A percentile compares a stretch with the other conserved stretches of the same genome.
phyloP scores from a whole-genome alignment of 2,113 vertebrate genomes.

The Henicopernis longicauda region DNA sequence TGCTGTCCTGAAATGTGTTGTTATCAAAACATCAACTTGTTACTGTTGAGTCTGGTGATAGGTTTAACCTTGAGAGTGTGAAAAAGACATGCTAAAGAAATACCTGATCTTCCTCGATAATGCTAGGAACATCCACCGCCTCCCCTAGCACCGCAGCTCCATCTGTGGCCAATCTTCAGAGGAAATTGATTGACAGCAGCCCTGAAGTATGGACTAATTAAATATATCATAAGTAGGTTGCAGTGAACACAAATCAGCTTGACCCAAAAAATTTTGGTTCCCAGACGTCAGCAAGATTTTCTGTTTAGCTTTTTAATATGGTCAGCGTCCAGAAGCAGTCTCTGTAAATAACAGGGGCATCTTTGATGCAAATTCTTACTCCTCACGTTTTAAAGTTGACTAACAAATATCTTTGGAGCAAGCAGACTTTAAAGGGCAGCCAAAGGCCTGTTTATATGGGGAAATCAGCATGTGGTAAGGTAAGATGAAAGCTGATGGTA shows the following conservation, averaged over 20 bases:
- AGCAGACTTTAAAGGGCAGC: not conserved
- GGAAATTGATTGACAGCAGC: slow-evolving; percentile 34
- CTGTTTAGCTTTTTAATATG: slow-evolving; percentile 14
- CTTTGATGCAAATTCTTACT: not conserved
- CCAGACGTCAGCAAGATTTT: slow-evolving; percentile 22
- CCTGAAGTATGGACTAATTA: slow-evolving; percentile 48
- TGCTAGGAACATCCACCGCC: not conserved
- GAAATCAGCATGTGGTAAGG: not conserved
- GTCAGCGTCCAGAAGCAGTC: not conserved
- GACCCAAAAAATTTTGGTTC: slow-evolving; percentile 48
- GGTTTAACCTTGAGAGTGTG: not conserved
- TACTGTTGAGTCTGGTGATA: not conserved
- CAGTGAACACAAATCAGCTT: slow-evolving; percentile 27
- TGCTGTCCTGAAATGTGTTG: not conserved
- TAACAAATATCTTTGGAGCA: not conserved
- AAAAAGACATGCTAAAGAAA: not conserved
- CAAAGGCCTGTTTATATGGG: not conserved
- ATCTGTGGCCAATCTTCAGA: not conserved
- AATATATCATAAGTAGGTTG: slow-evolving; percentile 43
- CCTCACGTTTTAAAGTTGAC: not conserved
- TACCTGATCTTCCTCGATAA: not conserved
- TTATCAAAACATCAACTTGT: not conserved
- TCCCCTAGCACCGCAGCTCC: not conserved
- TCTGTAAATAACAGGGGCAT: not conserved
- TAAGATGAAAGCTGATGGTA: not conserved